phyloP scores from a whole-genome alignment of 2,113 vertebrate genomes.

The Gasterosteus aculeatus region DNA sequence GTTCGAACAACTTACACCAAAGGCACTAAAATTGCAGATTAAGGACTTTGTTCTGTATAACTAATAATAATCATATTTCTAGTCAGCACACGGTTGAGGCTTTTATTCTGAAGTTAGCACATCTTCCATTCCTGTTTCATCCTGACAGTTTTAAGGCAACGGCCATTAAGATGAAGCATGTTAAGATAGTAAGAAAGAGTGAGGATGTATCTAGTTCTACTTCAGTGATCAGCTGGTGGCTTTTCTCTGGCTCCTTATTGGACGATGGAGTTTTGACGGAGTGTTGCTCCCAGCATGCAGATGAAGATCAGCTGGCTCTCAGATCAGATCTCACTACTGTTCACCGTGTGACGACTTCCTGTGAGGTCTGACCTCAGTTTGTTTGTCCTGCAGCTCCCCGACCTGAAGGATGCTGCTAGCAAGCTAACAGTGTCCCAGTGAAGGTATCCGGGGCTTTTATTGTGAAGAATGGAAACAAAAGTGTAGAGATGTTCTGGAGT shows the following conservation, averaged over 20 bases:
- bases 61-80: no score
- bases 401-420: constrained; percentile 89
- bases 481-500: no score
- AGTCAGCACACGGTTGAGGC: no score
- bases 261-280: neutral
- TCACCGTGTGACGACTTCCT: neutral
- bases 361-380: neutral
- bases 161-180: neutral
- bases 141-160: neutral
- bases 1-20: no score
- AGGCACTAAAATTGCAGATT: no score
- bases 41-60: no score
- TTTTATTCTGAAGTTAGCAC: no score
- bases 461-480: no score
- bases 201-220: no score
- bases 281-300: neutral
- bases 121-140: no score
- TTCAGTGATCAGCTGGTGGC: neutral
- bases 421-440: no score
- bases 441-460: no score
- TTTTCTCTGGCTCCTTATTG: neutral
- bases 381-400: constrained; percentile 85
- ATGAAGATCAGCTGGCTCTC: neutral
- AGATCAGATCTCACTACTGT: neutral
- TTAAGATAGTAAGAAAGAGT: neutral